Evolutionary conservation across 2,888 invertebrate species (phyloP).

Genomic region (Phrixothrix hirtus): DNA sequence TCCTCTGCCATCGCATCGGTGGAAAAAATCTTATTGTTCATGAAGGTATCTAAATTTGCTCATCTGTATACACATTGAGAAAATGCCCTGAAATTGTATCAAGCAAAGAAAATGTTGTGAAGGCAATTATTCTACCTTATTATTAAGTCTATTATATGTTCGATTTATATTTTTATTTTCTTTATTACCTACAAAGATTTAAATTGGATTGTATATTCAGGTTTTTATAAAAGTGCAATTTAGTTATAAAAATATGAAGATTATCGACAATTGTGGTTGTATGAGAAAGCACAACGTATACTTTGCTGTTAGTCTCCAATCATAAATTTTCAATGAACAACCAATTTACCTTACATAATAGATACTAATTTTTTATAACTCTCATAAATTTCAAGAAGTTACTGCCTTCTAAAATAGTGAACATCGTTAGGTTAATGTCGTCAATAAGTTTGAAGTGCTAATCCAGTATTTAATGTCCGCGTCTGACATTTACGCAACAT

Average conservation of each 20-base stretch:
- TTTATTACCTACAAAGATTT: no score
- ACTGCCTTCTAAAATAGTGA: slow-evolving; percentile 2
- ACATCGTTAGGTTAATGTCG: slow-evolving; percentile 11
- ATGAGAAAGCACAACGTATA: no score
- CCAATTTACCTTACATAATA: slow-evolving; percentile 6
- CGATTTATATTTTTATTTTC: no score
- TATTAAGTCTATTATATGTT: no score
- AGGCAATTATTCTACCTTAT: no score
- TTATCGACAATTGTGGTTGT: no score
- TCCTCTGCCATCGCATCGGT: slow-evolving; percentile 34
- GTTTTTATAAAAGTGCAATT: no score
- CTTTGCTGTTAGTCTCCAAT: neutral
- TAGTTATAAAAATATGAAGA: no score
- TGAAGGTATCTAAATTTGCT: slow-evolving; percentile 20
- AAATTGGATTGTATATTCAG: no score
- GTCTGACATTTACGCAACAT: slow-evolving; percentile 2
- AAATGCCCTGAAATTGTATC: slow-evolving; percentile 3
- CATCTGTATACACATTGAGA: slow-evolving; percentile 14
- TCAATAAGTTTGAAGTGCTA: slow-evolving; percentile 10
- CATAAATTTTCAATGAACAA: neutral
- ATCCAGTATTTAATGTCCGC: slow-evolving; percentile 8
- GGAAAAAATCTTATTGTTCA: slow-evolving; percentile 24
- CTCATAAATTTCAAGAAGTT: slow-evolving; percentile 6
- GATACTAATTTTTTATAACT: slow-evolving; percentile 10
- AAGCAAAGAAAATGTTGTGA: neutral